These are phyloP conservation scores for Coregonus clupeaformis DNA, from an alignment of 2,113 vertebrate genomes.

Conservation along the genomic window DNA sequence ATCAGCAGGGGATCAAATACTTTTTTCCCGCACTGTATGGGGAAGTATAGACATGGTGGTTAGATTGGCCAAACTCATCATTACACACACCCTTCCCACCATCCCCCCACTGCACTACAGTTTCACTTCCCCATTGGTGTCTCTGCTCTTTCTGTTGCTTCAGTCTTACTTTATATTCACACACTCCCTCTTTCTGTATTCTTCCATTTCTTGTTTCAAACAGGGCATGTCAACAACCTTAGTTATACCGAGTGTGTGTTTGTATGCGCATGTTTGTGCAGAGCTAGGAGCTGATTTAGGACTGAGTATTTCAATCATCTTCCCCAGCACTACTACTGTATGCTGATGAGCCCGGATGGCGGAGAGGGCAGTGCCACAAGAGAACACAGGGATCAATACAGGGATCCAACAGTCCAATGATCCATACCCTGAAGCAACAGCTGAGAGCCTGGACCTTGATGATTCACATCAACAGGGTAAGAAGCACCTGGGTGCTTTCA, in stretches of 20 bases:
- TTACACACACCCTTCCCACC: background rate
- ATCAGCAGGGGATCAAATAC: too few species aligned
- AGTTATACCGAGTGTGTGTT: background rate
- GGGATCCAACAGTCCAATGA: background rate
- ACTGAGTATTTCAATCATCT: background rate
- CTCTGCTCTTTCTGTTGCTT: slow-evolving; percentile 8
- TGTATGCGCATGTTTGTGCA: background rate
- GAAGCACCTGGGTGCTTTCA: background rate
- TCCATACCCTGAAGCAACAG: background rate
- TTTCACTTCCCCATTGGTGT: slow-evolving; percentile 21
- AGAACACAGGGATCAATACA: background rate
- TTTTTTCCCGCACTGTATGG: too few species aligned
- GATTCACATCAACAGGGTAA: background rate
- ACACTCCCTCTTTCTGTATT: background rate
- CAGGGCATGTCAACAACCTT: background rate
- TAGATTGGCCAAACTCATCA: background rate
- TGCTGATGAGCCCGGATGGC: background rate
- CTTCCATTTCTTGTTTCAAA: background rate
- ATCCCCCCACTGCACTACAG: background rate
- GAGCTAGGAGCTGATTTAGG: background rate
- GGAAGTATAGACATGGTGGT: too few species aligned
- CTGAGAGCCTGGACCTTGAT: background rate
- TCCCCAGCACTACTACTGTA: background rate
- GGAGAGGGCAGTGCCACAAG: background rate
- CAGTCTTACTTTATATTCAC: background rate